Percentiles rank a stretch among this genome's conserved stretches.
phyloP scores from a whole-genome alignment of 1,140 invertebrate genomes.

The Chironomus tepperi region DNA sequence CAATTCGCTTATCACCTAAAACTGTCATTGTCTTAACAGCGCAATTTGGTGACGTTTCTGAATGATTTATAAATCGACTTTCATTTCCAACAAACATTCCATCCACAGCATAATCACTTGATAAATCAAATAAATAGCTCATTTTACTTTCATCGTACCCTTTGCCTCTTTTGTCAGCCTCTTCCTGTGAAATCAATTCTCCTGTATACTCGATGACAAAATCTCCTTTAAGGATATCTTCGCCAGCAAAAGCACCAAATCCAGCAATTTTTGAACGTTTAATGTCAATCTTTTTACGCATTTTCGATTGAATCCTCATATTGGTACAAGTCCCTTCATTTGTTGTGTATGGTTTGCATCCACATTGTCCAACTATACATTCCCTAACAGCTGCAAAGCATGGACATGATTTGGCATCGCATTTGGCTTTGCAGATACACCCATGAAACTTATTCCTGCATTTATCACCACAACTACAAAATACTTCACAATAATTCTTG shows the following conservation, averaged over 20 bases:
- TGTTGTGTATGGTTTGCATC: background rate
- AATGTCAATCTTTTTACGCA: background rate
- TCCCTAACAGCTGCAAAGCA: background rate
- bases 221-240: background rate
- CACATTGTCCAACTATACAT: background rate
- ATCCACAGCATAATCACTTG: background rate
- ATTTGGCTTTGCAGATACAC: background rate
- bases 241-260: background rate
- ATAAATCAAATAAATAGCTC: background rate
- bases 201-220: background rate
- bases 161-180: background rate
- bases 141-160: background rate
- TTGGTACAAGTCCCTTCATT: background rate
- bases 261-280: background rate
- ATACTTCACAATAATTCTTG: background rate
- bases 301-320: background rate
- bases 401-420: background rate
- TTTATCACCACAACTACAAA: background rate
- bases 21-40: background rate
- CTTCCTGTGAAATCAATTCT: background rate
- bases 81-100: background rate
- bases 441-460: background rate
- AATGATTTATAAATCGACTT: conserved; percentile 10
- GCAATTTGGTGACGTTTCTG: background rate
- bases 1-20: background rate